phyloP scores from a whole-genome alignment of 2,113 vertebrate genomes.

The Cyprinodon tularosa region DNA sequence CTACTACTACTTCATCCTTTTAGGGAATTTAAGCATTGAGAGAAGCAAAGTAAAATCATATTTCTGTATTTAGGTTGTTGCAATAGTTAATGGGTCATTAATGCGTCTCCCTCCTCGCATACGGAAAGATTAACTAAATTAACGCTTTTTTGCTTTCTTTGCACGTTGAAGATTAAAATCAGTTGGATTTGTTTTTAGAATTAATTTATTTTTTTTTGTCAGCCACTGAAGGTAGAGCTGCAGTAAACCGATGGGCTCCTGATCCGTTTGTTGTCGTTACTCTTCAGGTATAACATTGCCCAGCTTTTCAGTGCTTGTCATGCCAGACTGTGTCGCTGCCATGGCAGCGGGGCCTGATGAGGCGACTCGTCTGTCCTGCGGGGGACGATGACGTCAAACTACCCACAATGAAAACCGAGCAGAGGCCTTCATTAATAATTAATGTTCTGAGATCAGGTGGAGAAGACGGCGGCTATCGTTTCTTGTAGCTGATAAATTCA shows the following conservation, averaged over 20 bases:
- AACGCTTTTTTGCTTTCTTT: no score
- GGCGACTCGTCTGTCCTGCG: constrained; percentile 41
- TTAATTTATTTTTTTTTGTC: neutral
- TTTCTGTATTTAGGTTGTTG: no score
- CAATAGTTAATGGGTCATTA: no score
- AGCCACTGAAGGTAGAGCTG: neutral
- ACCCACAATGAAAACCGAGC: constrained; percentile 61
- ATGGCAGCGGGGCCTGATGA: constrained; percentile 54
- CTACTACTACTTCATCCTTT: neutral
- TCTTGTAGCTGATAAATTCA: constrained; percentile 14
- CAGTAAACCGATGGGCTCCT: neutral
- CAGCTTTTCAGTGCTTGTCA: constrained; percentile 17
- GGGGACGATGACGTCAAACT: constrained; percentile 55
- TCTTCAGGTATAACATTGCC: neutral
- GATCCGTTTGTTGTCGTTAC: neutral
- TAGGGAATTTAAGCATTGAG: neutral
- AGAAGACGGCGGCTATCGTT: constrained; percentile 30
- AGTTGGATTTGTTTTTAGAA: no score
- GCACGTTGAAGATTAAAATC: no score
- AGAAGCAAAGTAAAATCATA: no score
- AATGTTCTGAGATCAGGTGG: constrained; percentile 60
- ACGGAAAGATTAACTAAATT: no score
- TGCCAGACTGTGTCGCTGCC: constrained; percentile 54
- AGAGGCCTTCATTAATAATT: constrained; percentile 70
- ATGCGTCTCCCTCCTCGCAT: no score